A percentile compares a stretch with the other conserved stretches of the same genome.
Conservation (phyloP, 2,797 vertebrate species). For the Lutjanus campechanus region DNA sequence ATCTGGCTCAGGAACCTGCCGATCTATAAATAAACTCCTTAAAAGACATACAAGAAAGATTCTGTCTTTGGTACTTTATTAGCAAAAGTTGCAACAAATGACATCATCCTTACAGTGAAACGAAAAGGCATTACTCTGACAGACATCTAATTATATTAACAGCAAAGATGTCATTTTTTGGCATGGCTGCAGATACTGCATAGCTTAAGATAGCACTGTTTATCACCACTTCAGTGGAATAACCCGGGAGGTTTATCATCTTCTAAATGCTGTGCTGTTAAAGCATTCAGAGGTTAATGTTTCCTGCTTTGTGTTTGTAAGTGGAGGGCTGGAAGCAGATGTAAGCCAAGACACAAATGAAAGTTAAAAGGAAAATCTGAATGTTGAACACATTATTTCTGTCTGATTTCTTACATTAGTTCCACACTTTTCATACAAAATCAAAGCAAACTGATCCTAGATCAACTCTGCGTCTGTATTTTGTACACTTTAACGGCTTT, state of each 20-base stretch:
- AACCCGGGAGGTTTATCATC: conserved; percentile 45
- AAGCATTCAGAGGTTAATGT: conserved; percentile 20
- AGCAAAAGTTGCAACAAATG: conserved; percentile 69
- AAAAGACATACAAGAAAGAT: conserved; percentile 35
- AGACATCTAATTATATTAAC: conserved; percentile 84
- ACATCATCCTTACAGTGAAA: conserved; percentile 70
- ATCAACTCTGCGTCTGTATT: not conserved
- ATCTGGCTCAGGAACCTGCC: conserved; percentile 38
- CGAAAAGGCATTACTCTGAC: conserved; percentile 65
- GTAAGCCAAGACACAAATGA: not conserved
- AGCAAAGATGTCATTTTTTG: conserved; percentile 64
- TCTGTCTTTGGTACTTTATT: conserved; percentile 63
- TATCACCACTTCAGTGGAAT: conserved; percentile 50
- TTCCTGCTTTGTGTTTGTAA: not conserved
- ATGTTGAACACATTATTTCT: not conserved
- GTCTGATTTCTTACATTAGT: not conserved
- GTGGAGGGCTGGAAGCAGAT: not conserved
- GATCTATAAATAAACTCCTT: conserved; percentile 55
- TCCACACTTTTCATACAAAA: not conserved
- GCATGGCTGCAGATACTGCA: conserved; percentile 44
- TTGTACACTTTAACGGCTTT: not conserved
- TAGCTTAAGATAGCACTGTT: conserved; percentile 47
- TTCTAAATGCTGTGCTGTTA: conserved; percentile 4
- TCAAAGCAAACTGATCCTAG: not conserved
- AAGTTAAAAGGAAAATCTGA: not conserved